Evolutionary conservation across 2,797 vertebrate species (phyloP).

Genomic region (Eulemur rubriventer): DNA sequence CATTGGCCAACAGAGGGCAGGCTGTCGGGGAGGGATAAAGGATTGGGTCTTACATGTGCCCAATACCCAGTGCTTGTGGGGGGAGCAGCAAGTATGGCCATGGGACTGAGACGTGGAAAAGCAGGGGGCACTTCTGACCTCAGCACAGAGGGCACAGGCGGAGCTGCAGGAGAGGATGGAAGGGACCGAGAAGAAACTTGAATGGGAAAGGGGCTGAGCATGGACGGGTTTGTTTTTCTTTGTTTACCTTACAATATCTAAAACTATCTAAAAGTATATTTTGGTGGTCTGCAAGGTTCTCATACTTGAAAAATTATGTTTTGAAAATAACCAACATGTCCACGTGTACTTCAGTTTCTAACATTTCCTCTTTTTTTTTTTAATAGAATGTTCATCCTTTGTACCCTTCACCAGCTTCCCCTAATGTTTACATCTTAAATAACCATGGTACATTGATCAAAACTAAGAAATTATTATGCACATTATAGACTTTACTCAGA

Average conservation of each 20-base stretch:
- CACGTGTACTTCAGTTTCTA: neutral
- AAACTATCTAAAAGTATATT: neutral
- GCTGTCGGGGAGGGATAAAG: neutral
- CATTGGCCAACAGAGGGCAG: neutral
- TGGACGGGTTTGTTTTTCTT: neutral
- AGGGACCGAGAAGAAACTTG: neutral
- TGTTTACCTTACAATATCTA: neutral
- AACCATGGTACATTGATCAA: neutral
- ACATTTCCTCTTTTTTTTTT: neutral
- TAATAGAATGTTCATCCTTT: neutral
- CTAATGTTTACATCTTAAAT: neutral
- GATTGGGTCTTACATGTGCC: neutral
- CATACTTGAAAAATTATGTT: conserved; percentile 3
- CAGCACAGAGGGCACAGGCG: neutral
- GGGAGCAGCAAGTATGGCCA: neutral
- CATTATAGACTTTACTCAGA: neutral
- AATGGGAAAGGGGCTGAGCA: neutral
- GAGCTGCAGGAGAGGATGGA: neutral
- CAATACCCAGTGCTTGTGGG: neutral
- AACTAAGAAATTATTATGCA: neutral
- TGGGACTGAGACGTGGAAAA: neutral
- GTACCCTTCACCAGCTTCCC: neutral
- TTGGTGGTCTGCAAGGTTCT: neutral
- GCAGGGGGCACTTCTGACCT: neutral
- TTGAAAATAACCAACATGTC: neutral